These are phyloP conservation scores for Nipponacmea schrenckii DNA, from an alignment of 2,888 invertebrate species.

Conservation along the genomic window DNA sequence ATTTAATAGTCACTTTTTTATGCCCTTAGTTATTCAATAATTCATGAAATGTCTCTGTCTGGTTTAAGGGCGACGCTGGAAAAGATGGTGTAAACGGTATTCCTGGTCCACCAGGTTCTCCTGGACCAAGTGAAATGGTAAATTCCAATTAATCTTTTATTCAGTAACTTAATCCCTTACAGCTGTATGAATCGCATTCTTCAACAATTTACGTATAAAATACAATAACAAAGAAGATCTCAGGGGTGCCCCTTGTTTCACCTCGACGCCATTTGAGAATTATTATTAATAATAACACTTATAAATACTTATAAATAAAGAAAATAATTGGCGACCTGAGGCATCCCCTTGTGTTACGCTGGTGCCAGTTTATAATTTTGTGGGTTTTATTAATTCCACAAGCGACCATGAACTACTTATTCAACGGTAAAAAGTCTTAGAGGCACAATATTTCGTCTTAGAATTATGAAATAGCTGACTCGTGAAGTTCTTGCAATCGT, in stretches of 20 bases:
- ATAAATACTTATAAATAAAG: too few species aligned
- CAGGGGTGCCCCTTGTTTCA: background rate
- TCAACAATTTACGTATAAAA: background rate
- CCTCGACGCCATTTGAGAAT: background rate
- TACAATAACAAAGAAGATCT: background rate
- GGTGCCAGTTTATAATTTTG: background rate
- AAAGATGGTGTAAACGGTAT: constrained; percentile 45
- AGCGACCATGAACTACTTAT: background rate
- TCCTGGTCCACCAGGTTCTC: constrained; percentile 50
- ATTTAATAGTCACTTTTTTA: too few species aligned
- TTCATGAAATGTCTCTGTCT: too few species aligned
- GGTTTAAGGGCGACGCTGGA: constrained; percentile 41
- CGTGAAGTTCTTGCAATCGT: background rate
- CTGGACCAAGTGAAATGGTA: constrained; percentile 47
- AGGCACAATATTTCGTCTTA: background rate
- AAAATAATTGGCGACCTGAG: too few species aligned
- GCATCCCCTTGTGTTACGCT: background rate
- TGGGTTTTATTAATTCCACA: background rate
- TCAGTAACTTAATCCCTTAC: too few species aligned
- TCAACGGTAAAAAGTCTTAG: background rate
- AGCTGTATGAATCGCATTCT: background rate
- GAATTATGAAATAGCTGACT: constrained; percentile 2
- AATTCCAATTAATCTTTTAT: constrained; percentile 7
- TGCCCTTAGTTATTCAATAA: too few species aligned
- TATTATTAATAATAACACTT: too few species aligned